A percentile compares a stretch with the other conserved stretches of the same genome.
These are phyloP conservation scores for Poeciliopsis turneri DNA, from an alignment of 2,797 vertebrate species.

Conservation along the genomic window DNA sequence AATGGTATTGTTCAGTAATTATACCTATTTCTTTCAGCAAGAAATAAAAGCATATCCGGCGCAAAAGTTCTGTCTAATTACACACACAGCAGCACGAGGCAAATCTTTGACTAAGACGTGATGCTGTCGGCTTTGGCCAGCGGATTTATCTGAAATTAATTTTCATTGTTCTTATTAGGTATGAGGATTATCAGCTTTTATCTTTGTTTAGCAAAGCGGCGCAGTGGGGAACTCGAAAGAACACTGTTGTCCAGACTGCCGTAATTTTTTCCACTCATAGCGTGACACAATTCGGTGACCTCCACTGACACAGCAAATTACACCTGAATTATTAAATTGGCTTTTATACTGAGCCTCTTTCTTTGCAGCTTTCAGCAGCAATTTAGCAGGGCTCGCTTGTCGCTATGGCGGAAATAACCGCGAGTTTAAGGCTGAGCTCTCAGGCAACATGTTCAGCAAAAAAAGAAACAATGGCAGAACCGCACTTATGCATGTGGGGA, in stretches of 20 bases:
- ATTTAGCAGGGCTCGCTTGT: conserved; percentile 54
- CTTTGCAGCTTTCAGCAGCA: conserved; percentile 41
- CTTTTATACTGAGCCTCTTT: conserved; percentile 35
- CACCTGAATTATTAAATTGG: conserved; percentile 68
- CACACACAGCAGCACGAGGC: not conserved
- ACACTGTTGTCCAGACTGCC: conserved; percentile 27
- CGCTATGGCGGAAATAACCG: conserved; percentile 28
- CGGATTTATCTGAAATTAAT: conserved; percentile 4
- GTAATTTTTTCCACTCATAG: conserved; percentile 46
- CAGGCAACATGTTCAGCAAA: conserved; percentile 33
- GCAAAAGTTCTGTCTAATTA: not conserved
- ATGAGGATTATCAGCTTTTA: not conserved
- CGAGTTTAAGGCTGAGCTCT: conserved; percentile 40
- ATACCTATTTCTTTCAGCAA: not conserved
- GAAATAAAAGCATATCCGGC: not conserved
- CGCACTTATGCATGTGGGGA: conserved; percentile 53
- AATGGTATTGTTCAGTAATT: not conserved
- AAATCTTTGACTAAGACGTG: not conserved
- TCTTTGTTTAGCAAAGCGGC: conserved; percentile 33
- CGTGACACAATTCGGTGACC: conserved; percentile 53
- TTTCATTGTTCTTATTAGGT: conserved; percentile 1
- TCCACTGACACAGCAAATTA: conserved; percentile 62
- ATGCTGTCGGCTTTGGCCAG: not conserved
- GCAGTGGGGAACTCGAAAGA: conserved; percentile 33
- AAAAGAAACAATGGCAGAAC: conserved; percentile 41